phyloP scores from a whole-genome alignment of 2,888 invertebrate genomes.

The Clunio marinus region DNA sequence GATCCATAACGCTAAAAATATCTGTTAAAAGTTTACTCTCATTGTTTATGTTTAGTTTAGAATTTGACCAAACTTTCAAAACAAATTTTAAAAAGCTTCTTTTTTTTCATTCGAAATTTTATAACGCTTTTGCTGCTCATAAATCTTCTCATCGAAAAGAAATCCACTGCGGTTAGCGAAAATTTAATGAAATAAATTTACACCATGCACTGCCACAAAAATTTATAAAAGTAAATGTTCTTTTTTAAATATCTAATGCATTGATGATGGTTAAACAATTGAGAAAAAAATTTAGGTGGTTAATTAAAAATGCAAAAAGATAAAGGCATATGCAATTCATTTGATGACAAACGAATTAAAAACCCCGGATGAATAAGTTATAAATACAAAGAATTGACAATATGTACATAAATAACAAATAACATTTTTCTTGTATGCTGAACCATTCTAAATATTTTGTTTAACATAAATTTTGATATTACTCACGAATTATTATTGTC shows the following conservation, averaged over 20 bases:
- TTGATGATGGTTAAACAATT: not conserved
- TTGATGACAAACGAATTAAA: conserved; percentile 20
- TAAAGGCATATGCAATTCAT: not conserved
- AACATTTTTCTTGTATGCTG: conserved; percentile 11
- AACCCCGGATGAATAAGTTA: conserved; percentile 16
- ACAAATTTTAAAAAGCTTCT: not conserved
- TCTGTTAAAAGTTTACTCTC: too few species aligned
- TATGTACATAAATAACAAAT: conserved; percentile 10
- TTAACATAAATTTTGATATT: too few species aligned
- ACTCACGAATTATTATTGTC: too few species aligned
- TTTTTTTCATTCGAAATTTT: not conserved
- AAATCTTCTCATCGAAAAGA: too few species aligned
- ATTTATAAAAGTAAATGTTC: conserved; percentile 11
- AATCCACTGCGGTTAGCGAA: too few species aligned
- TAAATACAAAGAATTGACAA: conserved; percentile 24
- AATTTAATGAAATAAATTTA: not conserved
- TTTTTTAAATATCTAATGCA: not conserved
- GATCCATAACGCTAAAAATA: too few species aligned
- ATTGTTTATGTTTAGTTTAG: too few species aligned
- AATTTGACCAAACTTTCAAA: conserved; percentile 11
- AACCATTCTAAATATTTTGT: too few species aligned
- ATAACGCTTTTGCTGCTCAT: not conserved
- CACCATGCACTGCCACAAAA: conserved; percentile 12
- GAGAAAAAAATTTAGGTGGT: not conserved
- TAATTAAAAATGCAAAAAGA: not conserved